phyloP scores from a whole-genome alignment of 2,797 vertebrate species.

The Urosaurus nigricauda region DNA sequence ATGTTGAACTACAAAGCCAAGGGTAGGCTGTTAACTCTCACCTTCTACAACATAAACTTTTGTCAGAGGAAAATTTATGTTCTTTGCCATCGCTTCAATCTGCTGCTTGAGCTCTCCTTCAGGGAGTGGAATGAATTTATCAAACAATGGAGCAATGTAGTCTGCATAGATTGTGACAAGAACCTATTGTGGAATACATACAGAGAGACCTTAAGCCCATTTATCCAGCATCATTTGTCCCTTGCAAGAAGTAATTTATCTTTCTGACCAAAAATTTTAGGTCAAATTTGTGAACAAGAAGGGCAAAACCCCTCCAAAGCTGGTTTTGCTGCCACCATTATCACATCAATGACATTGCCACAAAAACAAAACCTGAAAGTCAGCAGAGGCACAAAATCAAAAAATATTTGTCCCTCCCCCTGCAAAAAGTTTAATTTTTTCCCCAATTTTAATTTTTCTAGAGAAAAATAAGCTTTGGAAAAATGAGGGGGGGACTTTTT shows the following conservation, averaged over 20 bases:
- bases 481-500: too few relatives aligned
- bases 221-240: fast-evolving
- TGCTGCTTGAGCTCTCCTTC: slow-evolving; percentile 94
- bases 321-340: too few relatives aligned
- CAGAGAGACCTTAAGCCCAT: background rate
- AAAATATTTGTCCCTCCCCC: too few relatives aligned
- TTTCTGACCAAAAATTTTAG: background rate
- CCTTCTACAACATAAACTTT: slow-evolving; percentile 99
- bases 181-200: slow-evolving; percentile 81
- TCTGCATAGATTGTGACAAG: slow-evolving; percentile 99
- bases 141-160: slow-evolving; percentile 98
- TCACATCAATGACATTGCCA: too few relatives aligned
- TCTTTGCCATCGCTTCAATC: slow-evolving; percentile 94
- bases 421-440: too few relatives aligned
- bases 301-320: too few relatives aligned
- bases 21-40: slow-evolving; percentile 70
- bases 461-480: too few relatives aligned
- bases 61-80: slow-evolving; percentile 94
- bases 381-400: too few relatives aligned
- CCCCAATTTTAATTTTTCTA: too few relatives aligned
- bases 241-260: background rate
- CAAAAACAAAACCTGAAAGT: too few relatives aligned
- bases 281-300: background rate
- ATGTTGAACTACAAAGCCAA: background rate
- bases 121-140: slow-evolving; percentile 96